Percentiles rank a stretch among this genome's conserved stretches.
Evolutionary conservation across 92 coral and sea anemone species (phyloP).

Genomic region (Umimayanthus chanpuru): DNA sequence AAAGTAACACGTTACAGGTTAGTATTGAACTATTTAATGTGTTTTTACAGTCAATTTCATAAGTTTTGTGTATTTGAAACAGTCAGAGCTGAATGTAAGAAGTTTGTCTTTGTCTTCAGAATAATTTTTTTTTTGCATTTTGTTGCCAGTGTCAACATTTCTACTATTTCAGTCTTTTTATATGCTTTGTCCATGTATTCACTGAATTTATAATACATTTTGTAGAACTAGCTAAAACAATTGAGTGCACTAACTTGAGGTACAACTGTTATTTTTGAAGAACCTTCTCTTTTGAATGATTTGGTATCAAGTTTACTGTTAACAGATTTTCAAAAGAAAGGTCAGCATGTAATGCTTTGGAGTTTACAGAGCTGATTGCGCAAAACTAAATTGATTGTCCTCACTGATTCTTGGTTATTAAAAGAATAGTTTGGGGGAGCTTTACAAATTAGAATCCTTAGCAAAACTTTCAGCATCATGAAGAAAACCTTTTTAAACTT

Average conservation of each 20-base stretch:
- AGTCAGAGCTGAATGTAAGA: no score
- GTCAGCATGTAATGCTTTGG: no score
- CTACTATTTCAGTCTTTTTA: no score
- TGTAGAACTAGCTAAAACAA: no score
- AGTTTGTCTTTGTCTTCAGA: neutral
- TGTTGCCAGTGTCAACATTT: neutral
- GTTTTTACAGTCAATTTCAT: neutral
- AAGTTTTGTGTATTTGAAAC: neutral
- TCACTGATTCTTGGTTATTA: neutral
- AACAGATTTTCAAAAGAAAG: no score
- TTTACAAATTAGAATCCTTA: neutral
- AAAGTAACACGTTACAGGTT: neutral
- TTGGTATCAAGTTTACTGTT: neutral
- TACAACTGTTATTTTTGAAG: neutral
- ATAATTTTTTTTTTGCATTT: no score
- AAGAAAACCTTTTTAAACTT: neutral
- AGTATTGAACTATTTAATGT: neutral
- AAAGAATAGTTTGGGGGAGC: neutral
- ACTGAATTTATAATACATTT: neutral
- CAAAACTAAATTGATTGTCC: neutral
- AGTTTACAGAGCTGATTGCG: no score
- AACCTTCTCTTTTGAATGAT: neutral
- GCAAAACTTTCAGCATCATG: neutral
- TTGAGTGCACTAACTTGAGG: neutral
- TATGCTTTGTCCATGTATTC: no score